Base-by-base conservation (phyloP, 2,113 vertebrate genomes). In the Arenaria interpres region DNA sequence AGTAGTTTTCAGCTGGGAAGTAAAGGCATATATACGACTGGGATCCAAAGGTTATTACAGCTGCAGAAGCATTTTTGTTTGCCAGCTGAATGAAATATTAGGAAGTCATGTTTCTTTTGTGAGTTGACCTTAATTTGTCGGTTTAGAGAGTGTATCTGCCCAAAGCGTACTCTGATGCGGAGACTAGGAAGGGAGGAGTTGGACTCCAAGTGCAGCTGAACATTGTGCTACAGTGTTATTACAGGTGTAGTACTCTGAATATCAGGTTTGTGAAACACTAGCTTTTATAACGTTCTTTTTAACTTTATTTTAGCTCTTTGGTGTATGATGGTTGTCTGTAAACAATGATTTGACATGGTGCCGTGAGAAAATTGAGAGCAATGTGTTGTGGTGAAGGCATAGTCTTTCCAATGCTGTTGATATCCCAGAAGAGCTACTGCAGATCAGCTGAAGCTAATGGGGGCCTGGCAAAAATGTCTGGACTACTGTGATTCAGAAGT, bases 111-210 rank as follows among this genome's bases (percentile, higher is more conserved):
- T 63, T 18, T 22, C 22, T 35, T 43, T 60, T 66, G 84, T 23
- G 66, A 64, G 39, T 37, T 94, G 93, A 83, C 90, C 86, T 84
- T 51, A 22, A 27, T 93, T 69, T 75, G 48, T 30, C 57, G 46
- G 11, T 77, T 73, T 51, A 12, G 59, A 24, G 63, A 75, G 62
- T 7, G 1, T 45, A 12, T 64, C 37, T 63, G 48, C 67, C 85
- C 23, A 10, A 37, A 9, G 30, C 1, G 19, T 23, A 4, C 51
- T 51, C 18, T 16, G 51, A 1, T 24, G 43, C 4, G 28, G 22
- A 21, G 37, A 19, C 18, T 37, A 2, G 18, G 43, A 30, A 39
- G 14, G 69, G 37, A 39, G 41, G 45, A 76, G 28, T 6, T 35
- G 53, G n/a, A 0, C 37, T 53, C 16, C 4, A 4, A 13, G 41